Conservation (phyloP, 2,888 invertebrate genomes). For the Laothoe populi region DNA sequence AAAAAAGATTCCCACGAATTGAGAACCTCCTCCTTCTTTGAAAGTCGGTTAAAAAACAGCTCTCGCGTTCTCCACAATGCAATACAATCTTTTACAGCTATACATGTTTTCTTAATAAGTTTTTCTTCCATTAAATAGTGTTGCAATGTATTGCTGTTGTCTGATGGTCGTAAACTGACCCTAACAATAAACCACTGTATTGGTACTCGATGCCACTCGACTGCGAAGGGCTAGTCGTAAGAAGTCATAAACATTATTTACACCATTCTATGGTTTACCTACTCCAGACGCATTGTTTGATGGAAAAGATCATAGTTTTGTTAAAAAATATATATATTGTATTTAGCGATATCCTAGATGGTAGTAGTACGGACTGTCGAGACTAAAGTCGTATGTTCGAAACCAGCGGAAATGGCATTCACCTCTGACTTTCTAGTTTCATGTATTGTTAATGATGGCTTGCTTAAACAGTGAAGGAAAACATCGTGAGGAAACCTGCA, state of each 20-base stretch:
- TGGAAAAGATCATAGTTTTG: background rate
- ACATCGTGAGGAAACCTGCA: too few relatives aligned
- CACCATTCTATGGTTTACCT: slow-evolving; percentile 2
- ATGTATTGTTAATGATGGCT: too few relatives aligned
- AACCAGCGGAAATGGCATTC: too few relatives aligned
- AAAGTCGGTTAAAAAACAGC: too few relatives aligned
- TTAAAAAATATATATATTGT: background rate
- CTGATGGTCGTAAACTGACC: slow-evolving; percentile 18
- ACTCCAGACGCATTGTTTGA: background rate
- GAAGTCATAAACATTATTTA: slow-evolving; percentile 20
- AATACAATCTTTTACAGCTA: background rate
- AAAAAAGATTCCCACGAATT: too few relatives aligned
- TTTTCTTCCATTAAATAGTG: background rate
- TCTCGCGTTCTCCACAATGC: too few relatives aligned
- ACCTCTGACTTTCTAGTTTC: too few relatives aligned
- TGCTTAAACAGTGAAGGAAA: too few relatives aligned
- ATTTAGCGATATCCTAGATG: too few relatives aligned
- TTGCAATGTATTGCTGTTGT: background rate
- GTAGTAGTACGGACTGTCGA: too few relatives aligned
- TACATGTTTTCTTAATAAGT: background rate
- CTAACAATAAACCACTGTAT: slow-evolving; percentile 20
- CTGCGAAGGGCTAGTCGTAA: slow-evolving; percentile 11
- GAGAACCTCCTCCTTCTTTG: too few relatives aligned
- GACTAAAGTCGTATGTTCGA: too few relatives aligned
- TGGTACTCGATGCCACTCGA: slow-evolving; percentile 9